A percentile compares a stretch with the other conserved stretches of the same genome.
Conservation (phyloP, 2,797 vertebrate species). For the Lepilemur ruficaudatus region DNA sequence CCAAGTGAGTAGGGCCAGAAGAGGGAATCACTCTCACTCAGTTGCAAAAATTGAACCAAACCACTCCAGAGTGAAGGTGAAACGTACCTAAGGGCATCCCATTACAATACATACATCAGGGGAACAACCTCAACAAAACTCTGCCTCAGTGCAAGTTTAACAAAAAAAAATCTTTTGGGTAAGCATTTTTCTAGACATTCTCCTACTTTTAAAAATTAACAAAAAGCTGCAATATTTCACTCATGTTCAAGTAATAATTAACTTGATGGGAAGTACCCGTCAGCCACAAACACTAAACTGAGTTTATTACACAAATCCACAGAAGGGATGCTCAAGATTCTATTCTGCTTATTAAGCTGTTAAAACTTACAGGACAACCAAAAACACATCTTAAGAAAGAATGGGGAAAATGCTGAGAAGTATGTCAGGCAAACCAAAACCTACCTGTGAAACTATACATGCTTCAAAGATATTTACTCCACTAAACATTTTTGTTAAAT, state of each 20-base stretch:
- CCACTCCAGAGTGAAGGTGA: not conserved
- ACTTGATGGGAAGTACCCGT: not conserved
- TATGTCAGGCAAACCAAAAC: not conserved
- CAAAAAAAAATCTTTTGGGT: not conserved
- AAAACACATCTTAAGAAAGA: not conserved
- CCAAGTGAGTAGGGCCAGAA: not conserved
- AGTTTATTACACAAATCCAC: not conserved
- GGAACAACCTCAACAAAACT: not conserved
- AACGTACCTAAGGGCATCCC: not conserved
- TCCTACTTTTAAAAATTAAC: not conserved
- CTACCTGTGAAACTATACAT: not conserved
- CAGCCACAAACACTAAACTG: not conserved
- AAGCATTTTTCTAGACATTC: not conserved
- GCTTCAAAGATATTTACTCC: not conserved
- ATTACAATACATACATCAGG: not conserved
- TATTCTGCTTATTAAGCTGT: not conserved
- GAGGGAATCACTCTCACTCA: not conserved
- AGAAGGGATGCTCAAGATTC: not conserved
- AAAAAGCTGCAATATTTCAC: not conserved
- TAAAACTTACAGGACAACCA: not conserved
- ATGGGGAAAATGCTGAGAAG: not conserved
- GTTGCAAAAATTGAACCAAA: not conserved
- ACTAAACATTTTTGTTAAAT: not conserved
- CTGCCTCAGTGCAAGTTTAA: not conserved
- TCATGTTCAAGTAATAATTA: not conserved